These are phyloP conservation scores for Gorsachius magnificus DNA, from an alignment of 2,797 vertebrate species.

Conservation along the genomic window DNA sequence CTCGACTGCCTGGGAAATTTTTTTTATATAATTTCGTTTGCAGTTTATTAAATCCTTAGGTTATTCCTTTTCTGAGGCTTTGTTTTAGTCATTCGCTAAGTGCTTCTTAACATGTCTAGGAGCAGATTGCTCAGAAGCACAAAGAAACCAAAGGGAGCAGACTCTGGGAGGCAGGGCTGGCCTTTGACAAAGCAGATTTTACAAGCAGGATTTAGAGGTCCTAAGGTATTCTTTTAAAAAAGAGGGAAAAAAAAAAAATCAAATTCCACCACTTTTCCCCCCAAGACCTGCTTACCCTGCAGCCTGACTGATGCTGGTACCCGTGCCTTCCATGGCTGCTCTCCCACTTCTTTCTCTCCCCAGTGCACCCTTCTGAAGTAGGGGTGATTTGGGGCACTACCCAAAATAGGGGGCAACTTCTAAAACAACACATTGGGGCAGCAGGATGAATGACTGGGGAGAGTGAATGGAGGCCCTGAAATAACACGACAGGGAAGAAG, in stretches of 20 bases:
- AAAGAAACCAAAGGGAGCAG: background rate
- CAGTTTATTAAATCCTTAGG: constrained; percentile 83
- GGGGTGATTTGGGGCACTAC: background rate
- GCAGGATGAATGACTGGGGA: background rate
- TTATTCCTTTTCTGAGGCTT: constrained; percentile 78
- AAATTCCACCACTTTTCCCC: background rate
- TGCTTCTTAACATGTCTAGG: constrained; percentile 72
- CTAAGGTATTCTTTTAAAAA: background rate
- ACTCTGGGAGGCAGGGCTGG: background rate
- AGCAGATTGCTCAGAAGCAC: constrained; percentile 22
- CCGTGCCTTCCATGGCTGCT: background rate
- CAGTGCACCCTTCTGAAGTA: background rate
- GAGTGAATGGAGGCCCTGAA: background rate
- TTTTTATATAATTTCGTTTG: constrained; percentile 79
- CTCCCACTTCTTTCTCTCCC: background rate
- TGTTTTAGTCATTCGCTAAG: constrained; percentile 74
- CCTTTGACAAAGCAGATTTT: constrained; percentile 1
- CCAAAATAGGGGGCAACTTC: background rate
- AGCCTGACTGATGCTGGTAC: background rate
- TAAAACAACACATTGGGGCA: background rate
- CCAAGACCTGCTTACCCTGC: background rate
- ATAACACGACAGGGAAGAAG: background rate
- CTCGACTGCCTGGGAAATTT: constrained; percentile 77
- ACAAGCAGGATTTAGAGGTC: background rate
- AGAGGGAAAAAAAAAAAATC: background rate